These are phyloP conservation scores for Stegostoma tigrinum DNA, from an alignment of 2,113 vertebrate genomes.

Conservation along the genomic window DNA sequence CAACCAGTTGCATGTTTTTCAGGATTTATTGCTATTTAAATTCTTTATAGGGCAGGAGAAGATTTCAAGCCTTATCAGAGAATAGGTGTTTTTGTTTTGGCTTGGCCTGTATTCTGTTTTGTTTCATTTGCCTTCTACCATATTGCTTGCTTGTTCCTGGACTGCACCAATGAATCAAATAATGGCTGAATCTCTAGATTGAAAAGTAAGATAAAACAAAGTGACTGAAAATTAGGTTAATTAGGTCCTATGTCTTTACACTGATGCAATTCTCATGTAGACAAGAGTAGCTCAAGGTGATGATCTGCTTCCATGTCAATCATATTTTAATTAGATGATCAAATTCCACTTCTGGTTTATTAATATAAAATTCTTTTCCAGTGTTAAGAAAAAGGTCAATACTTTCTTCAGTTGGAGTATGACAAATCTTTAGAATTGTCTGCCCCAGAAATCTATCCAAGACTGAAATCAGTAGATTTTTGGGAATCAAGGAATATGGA, in stretches of 20 bases:
- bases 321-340: not conserved
- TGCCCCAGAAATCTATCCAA: not conserved
- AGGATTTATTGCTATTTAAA: not conserved
- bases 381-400: not conserved
- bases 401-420: not conserved
- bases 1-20: not conserved
- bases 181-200: no score
- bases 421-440: not conserved
- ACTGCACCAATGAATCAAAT: no score
- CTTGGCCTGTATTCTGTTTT: not conserved
- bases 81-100: not conserved
- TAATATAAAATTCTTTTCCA: not conserved
- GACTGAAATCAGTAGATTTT: not conserved
- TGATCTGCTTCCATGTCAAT: not conserved
- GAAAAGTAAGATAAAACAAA: no score
- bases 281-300: not conserved
- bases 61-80: not conserved
- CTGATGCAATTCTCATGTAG: not conserved
- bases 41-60: not conserved
- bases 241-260: not conserved
- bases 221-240: no score
- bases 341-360: not conserved
- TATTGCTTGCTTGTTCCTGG: not conserved
- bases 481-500: not conserved
- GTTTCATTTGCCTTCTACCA: not conserved